Conservation (phyloP, 92 coral and sea anemone genomes). For the Chrysogorgia sp. region DNA sequence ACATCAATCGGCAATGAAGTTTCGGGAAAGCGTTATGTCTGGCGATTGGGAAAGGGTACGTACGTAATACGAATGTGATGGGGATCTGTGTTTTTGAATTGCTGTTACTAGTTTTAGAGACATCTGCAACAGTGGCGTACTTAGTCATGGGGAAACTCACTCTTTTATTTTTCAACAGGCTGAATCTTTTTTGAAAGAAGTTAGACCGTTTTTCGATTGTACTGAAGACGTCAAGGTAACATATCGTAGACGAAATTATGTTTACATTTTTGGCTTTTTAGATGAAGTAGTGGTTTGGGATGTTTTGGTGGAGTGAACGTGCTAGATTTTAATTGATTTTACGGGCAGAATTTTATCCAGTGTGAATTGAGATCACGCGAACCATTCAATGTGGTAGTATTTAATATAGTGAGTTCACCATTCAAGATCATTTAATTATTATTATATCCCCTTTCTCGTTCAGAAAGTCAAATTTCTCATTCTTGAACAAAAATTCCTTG, state of each 20-base stretch:
- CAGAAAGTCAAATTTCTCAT: conserved; percentile 97
- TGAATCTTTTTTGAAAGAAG: conserved; percentile 91
- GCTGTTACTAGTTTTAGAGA: not conserved
- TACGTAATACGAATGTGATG: not conserved
- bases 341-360: too few species aligned
- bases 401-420: too few species aligned
- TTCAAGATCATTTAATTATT: too few species aligned
- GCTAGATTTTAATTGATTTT: not conserved
- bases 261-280: not conserved
- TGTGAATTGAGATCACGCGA: too few species aligned
- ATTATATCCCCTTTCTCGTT: conserved; percentile 16
- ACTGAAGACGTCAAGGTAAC: conserved; percentile 89
- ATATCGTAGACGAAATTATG: not conserved
- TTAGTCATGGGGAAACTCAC: not conserved
- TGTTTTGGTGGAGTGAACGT: not conserved
- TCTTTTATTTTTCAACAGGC: conserved; percentile 73
- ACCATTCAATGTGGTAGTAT: too few species aligned
- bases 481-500: conserved; percentile 95
- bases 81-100: not conserved
- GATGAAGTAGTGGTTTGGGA: not conserved
- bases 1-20: conserved; percentile 97
- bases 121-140: not conserved
- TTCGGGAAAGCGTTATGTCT: conserved; percentile 94
- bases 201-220: conserved; percentile 81
- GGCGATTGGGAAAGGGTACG: conserved; percentile 97